phyloP scores from a whole-genome alignment of 1,140 invertebrate genomes.

The Bursaphelenchus mucronatus region DNA sequence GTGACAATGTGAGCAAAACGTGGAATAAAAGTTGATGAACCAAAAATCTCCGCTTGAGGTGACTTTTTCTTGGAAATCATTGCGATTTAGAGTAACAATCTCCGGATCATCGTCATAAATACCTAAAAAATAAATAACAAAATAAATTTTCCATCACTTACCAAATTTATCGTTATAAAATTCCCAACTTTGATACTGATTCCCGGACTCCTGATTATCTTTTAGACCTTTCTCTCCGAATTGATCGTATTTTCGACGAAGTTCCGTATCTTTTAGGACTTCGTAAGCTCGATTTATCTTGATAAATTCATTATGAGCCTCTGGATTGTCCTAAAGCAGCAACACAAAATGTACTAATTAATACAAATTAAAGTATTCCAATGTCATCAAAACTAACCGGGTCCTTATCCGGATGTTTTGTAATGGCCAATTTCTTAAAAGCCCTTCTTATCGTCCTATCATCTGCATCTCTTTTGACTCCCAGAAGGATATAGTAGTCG shows the following conservation, averaged over 20 bases:
- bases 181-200: slow-evolving; percentile 73
- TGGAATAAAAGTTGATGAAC: slow-evolving; percentile 81
- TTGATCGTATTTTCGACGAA: slow-evolving; percentile 74
- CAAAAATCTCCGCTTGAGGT: slow-evolving; percentile 70
- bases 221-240: slow-evolving; percentile 72
- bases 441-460: slow-evolving; percentile 74
- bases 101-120: slow-evolving; percentile 80
- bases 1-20: slow-evolving; percentile 78
- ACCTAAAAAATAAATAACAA: slow-evolving; percentile 60
- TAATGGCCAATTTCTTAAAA: slow-evolving; percentile 76
- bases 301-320: slow-evolving; percentile 73
- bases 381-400: slow-evolving; percentile 62
- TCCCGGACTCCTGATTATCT: slow-evolving; percentile 63
- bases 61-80: slow-evolving; percentile 70
- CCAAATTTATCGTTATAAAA: slow-evolving; percentile 81
- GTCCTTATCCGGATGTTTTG: slow-evolving; percentile 80
- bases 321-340: slow-evolving; percentile 68
- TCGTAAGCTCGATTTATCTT: slow-evolving; percentile 77
- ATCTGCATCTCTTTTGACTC: slow-evolving; percentile 70
- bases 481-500: slow-evolving; percentile 71
- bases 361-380: slow-evolving; percentile 30
- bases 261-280: slow-evolving; percentile 75
- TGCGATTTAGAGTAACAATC: slow-evolving; percentile 72
- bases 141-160: slow-evolving; percentile 38
- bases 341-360: slow-evolving; percentile 14